phyloP scores from a whole-genome alignment of 1,140 invertebrate genomes.

The Leptonema lineaticorne region DNA sequence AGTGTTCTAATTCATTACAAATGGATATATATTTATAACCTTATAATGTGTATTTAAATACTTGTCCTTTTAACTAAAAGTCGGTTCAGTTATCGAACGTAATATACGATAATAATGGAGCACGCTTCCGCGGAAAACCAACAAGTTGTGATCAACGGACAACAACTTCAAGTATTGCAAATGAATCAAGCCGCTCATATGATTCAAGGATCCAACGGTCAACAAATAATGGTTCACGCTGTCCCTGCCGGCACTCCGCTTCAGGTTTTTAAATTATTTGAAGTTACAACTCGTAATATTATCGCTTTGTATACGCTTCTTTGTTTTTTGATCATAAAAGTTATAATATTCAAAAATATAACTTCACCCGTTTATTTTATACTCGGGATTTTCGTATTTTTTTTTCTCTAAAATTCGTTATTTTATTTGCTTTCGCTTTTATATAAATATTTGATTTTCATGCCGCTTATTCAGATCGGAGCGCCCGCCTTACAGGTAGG shows the following conservation, averaged over 20 bases:
- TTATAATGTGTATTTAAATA: too few relatives aligned
- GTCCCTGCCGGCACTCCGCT: conserved; percentile 48
- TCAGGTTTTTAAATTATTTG: conserved; percentile 45
- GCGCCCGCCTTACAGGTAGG: conserved; percentile 17
- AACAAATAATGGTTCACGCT: conserved; percentile 53
- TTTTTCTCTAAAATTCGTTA: too few relatives aligned
- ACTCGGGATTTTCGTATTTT: too few relatives aligned
- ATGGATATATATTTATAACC: too few relatives aligned
- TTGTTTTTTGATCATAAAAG: background rate
- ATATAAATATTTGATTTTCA: conserved; percentile 5
- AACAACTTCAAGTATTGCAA: conserved; percentile 54
- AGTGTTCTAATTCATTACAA: too few relatives aligned
- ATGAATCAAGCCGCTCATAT: conserved; percentile 51
- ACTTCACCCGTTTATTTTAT: too few relatives aligned
- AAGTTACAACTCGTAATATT: conserved; percentile 12
- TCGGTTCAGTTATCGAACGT: too few relatives aligned
- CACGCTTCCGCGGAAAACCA: conserved; percentile 48
- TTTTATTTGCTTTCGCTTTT: background rate
- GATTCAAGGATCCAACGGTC: conserved; percentile 53
- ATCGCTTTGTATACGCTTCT: background rate
- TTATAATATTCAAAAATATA: too few relatives aligned
- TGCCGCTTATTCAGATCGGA: conserved; percentile 15
- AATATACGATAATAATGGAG: conserved; percentile 45
- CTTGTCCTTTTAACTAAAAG: too few relatives aligned
- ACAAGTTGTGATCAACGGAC: conserved; percentile 53